These are phyloP conservation scores for Leptinotarsa juncta DNA, from an alignment of 2,888 invertebrate species.

Conservation along the genomic window DNA sequence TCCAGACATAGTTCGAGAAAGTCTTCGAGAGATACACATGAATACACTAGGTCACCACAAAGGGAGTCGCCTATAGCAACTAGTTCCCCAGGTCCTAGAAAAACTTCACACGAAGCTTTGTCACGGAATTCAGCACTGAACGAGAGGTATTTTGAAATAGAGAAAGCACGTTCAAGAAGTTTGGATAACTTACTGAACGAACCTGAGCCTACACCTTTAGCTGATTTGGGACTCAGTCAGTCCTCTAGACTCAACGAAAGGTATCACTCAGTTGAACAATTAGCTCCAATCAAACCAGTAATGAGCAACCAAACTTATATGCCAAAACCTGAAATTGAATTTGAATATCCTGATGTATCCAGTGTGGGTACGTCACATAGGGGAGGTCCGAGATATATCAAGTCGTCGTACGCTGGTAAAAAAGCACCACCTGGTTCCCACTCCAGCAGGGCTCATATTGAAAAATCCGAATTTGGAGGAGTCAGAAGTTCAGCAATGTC, in stretches of 20 bases:
- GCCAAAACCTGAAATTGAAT: constrained; percentile 74
- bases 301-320: constrained; percentile 65
- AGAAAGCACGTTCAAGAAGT: constrained; percentile 84
- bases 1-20: constrained; percentile 59
- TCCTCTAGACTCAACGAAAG: constrained; percentile 89
- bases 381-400: constrained; percentile 78
- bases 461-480: constrained; percentile 80
- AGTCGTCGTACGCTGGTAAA: constrained; percentile 83
- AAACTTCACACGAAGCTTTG: constrained; percentile 80
- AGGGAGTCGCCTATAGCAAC: constrained; percentile 43
- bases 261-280: constrained; percentile 86
- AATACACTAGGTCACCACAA: constrained; percentile 36
- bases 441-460: constrained; percentile 84
- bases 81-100: constrained; percentile 66
- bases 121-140: constrained; percentile 88
- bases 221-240: constrained; percentile 84
- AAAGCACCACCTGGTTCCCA: constrained; percentile 87
- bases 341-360: constrained; percentile 75
- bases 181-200: constrained; percentile 83
- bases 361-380: constrained; percentile 70
- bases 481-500: constrained; percentile 88
- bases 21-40: constrained; percentile 57
- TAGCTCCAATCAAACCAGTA: constrained; percentile 72
- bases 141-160: constrained; percentile 87
- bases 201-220: constrained; percentile 75